Evolutionary conservation across 2,113 vertebrate genomes (phyloP).

Genomic region (Channa argus): DNA sequence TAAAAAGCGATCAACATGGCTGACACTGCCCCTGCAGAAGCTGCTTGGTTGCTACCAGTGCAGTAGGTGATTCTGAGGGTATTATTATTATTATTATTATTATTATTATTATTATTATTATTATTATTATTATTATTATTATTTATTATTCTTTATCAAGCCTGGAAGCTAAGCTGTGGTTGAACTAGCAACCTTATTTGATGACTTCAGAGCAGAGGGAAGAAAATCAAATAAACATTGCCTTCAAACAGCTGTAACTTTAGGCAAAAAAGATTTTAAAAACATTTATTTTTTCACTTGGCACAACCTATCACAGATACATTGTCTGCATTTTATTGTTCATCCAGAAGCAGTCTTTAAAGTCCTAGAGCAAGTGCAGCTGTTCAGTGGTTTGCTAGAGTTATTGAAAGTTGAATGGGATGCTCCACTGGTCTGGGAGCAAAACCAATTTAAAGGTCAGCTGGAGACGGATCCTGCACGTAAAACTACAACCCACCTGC

Average conservation of each 20-base stretch:
- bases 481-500: background rate
- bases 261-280: no score
- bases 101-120: no score
- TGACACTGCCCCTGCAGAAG: conserved; percentile 81
- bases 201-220: background rate
- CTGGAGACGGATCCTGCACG: conserved; percentile 9
- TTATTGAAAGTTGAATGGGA: conserved; percentile 16
- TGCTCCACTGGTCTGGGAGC: background rate
- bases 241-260: no score
- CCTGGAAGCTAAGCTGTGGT: background rate
- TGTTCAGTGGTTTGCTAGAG: no score
- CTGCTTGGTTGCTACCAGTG: conserved; percentile 39
- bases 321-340: no score
- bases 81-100: background rate
- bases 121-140: background rate
- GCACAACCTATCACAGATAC: no score
- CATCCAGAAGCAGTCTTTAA: no score
- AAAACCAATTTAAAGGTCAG: conserved; percentile 33
- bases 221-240: background rate
- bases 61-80: conserved; percentile 28
- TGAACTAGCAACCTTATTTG: background rate
- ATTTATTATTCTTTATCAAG: no score
- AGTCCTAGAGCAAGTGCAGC: no score
- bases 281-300: no score
- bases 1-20: conserved; percentile 86